Percentiles rank a stretch among this genome's conserved stretches.
These are phyloP conservation scores for Sylvia borin DNA, from an alignment of 2,797 vertebrate genomes.

Conservation along the genomic window DNA sequence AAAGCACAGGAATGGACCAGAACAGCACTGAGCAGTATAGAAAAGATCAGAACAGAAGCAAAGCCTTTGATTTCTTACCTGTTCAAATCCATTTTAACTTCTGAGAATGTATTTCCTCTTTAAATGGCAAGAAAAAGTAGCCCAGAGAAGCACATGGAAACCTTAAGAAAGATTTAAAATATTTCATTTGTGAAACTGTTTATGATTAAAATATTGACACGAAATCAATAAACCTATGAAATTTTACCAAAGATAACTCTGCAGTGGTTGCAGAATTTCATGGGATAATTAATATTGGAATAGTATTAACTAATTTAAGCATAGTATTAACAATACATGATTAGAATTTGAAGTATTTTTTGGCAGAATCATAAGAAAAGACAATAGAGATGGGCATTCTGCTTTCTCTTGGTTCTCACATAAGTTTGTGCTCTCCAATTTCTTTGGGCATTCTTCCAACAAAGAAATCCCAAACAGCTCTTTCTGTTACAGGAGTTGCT, in stretches of 20 bases:
- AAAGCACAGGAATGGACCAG: not conserved
- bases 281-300: conserved; percentile 14
- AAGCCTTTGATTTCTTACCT: not conserved
- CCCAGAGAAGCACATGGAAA: not conserved
- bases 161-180: not conserved
- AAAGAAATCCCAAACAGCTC: not conserved
- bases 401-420: not conserved
- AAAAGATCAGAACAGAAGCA: not conserved
- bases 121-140: not conserved
- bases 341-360: not conserved
- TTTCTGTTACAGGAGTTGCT: not conserved
- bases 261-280: not conserved
- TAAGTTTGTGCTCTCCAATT: not conserved
- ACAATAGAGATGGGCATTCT: not conserved
- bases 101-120: not conserved
- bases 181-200: conserved; percentile 4
- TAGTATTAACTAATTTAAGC: not conserved
- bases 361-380: not conserved
- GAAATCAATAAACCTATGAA: conserved; percentile 37
- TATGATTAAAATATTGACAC: conserved; percentile 20
- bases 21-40: not conserved
- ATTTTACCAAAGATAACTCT: not conserved
- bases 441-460: not conserved
- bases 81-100: not conserved
- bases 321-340: not conserved